Evolutionary conservation across 2,113 vertebrate genomes (phyloP).

Genomic region (Oreotrochilus melanogaster): DNA sequence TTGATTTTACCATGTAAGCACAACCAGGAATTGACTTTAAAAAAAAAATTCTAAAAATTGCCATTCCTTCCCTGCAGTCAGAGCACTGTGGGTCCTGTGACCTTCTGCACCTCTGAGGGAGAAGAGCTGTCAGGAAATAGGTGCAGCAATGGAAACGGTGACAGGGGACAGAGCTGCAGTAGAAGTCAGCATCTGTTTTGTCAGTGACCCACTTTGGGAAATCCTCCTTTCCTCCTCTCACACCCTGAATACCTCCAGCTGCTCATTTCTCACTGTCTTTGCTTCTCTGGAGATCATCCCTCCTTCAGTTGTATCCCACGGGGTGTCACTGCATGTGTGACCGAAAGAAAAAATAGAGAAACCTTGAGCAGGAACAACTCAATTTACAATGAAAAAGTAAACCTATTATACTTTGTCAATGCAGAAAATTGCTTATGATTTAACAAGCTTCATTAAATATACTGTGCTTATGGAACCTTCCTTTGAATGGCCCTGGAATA

Average conservation of each 20-base stretch:
- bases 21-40: neutral
- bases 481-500: constrained; percentile 35
- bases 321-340: accelerated
- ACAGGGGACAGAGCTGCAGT: neutral
- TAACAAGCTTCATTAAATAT: constrained; percentile 27
- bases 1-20: neutral
- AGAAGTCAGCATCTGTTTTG: neutral
- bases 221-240: neutral
- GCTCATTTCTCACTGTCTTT: neutral
- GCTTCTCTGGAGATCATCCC: neutral
- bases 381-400: neutral
- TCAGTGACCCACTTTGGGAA: constrained; percentile 1
- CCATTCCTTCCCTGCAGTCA: neutral
- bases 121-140: neutral
- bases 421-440: constrained; percentile 27
- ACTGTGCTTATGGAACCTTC: neutral
- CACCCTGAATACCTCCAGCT: neutral
- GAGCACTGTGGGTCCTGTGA: neutral
- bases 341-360: neutral
- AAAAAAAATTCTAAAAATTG: neutral
- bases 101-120: accelerated
- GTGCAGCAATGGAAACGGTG: neutral
- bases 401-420: neutral
- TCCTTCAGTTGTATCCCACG: neutral
- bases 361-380: neutral